These are phyloP conservation scores for Falco columbarius DNA, from an alignment of 2,797 vertebrate genomes.

Conservation along the genomic window DNA sequence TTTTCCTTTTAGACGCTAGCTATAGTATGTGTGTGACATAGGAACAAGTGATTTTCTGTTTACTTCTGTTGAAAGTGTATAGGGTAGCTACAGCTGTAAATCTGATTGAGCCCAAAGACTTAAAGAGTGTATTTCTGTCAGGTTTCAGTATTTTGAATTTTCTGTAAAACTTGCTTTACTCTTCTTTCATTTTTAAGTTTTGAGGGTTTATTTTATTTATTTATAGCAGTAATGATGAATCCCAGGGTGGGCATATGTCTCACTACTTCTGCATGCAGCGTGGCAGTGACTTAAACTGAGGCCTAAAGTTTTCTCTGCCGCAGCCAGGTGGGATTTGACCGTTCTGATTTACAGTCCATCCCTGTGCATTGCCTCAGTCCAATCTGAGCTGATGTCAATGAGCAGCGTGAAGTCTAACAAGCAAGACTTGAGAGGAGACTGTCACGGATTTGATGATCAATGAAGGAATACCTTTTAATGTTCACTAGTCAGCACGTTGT, in stretches of 20 bases:
- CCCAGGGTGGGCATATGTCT: background rate
- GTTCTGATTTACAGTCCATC: background rate
- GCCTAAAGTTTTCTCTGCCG: background rate
- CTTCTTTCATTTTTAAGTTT: background rate
- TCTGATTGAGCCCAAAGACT: background rate
- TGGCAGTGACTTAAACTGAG: background rate
- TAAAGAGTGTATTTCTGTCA: background rate
- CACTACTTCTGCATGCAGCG: background rate
- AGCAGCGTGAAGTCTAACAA: background rate
- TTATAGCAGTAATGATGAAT: background rate
- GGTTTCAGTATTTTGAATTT: background rate
- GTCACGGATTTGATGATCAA: background rate
- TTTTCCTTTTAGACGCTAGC: background rate
- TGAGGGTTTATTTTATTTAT: background rate
- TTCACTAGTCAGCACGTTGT: slow-evolving; percentile 13
- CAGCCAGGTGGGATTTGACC: background rate
- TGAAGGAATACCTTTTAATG: slow-evolving; percentile 14
- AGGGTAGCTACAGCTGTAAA: background rate
- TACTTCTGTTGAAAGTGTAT: background rate
- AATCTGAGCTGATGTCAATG: background rate
- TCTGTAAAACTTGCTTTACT: background rate
- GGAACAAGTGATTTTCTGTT: background rate
- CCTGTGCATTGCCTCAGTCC: background rate
- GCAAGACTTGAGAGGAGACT: background rate
- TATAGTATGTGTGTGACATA: background rate